Evolutionary conservation across 2,797 vertebrate genomes (phyloP).

Genomic region (Girardinus metallicus): DNA sequence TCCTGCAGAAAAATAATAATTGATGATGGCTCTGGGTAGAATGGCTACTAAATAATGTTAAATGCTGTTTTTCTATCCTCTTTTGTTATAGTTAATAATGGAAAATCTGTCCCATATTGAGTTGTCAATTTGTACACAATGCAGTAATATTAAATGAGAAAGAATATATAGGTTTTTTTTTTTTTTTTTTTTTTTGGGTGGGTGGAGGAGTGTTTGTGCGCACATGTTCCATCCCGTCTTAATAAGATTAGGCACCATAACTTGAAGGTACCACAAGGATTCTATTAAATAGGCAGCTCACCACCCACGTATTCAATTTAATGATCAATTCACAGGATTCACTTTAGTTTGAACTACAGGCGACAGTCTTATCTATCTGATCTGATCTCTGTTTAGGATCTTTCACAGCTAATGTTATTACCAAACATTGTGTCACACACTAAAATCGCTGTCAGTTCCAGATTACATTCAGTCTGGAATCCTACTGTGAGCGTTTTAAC

Average conservation of each 20-base stretch:
- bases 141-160: neutral
- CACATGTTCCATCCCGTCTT: neutral
- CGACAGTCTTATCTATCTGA: conserved; percentile 13
- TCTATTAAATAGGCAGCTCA: conserved; percentile 14
- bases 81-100: no score
- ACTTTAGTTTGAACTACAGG: conserved; percentile 10
- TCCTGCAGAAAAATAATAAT: neutral
- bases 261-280: conserved; percentile 3
- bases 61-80: neutral
- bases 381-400: neutral
- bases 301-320: conserved; percentile 8
- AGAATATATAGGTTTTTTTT: neutral
- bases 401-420: conserved; percentile 17
- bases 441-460: conserved; percentile 19
- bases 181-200: neutral
- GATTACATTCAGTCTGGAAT: conserved; percentile 21
- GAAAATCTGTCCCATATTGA: no score
- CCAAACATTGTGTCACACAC: conserved; percentile 13
- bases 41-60: neutral
- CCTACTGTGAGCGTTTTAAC: conserved; percentile 8
- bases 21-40: neutral
- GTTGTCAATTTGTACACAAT: neutral
- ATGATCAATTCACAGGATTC: conserved; percentile 8
- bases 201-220: neutral
- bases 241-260: neutral